Conservation (phyloP, 2,888 invertebrate species). For the Linnaemya vulpina region DNA sequence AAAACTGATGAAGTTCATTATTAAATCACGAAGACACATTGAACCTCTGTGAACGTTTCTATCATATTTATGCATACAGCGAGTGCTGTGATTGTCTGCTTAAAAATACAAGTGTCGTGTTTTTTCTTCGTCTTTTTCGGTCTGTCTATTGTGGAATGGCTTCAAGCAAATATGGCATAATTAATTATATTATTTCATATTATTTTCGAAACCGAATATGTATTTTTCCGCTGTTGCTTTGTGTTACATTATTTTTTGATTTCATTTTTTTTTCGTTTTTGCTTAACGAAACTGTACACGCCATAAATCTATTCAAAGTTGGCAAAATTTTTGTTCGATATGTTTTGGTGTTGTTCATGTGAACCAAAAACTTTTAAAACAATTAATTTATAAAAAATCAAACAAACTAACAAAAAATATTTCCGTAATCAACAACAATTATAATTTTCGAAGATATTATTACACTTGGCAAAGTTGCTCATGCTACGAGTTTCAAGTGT, state of each 20-base stretch:
- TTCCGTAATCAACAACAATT: slow-evolving; percentile 48
- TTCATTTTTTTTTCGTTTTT: neutral
- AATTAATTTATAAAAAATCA: slow-evolving; percentile 26
- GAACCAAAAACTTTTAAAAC: slow-evolving; percentile 22
- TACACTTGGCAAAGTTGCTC: neutral
- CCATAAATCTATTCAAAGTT: slow-evolving; percentile 20
- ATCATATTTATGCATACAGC: neutral
- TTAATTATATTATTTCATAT: slow-evolving; percentile 51
- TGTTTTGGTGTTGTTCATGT: slow-evolving; percentile 33
- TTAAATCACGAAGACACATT: slow-evolving; percentile 60
- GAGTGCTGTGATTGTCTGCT: slow-evolving; percentile 8
- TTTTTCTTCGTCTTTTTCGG: slow-evolving; percentile 2
- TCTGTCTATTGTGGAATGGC: slow-evolving; percentile 33
- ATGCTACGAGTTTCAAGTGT: slow-evolving; percentile 14
- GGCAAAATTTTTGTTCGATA: slow-evolving; percentile 11
- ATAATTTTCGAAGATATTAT: neutral
- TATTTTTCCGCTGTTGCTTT: slow-evolving; percentile 38
- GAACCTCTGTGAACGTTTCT: slow-evolving; percentile 41
- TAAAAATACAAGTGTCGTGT: slow-evolving; percentile 27
- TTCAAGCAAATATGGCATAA: slow-evolving; percentile 43
- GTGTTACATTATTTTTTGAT: slow-evolving; percentile 5
- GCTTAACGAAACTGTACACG: slow-evolving; percentile 15
- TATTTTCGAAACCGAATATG: slow-evolving; percentile 26
- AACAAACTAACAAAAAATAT: slow-evolving; percentile 6
- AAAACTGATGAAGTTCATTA: slow-evolving; percentile 65